These are phyloP conservation scores for Chironomus tepperi DNA, from an alignment of 1,140 invertebrate genomes.

Conservation along the genomic window DNA sequence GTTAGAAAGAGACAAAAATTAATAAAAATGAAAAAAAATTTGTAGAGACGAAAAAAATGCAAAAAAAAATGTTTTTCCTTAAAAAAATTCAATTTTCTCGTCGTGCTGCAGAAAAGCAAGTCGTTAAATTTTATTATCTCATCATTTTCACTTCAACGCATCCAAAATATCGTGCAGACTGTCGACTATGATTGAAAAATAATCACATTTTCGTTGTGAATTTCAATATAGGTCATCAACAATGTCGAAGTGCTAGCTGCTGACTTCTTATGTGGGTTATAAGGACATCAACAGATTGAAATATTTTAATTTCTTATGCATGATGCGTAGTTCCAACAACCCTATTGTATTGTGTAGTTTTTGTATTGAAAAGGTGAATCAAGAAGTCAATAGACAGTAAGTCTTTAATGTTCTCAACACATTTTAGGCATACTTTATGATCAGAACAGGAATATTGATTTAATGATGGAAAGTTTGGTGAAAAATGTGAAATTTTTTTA, in stretches of 20 bases:
- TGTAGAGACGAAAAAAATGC: background rate
- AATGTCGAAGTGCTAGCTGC: background rate
- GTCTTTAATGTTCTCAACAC: background rate
- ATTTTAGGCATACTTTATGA: background rate
- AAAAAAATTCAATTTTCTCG: background rate
- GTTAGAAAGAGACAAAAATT: background rate
- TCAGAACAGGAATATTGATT: background rate
- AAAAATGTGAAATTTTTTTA: too few species aligned
- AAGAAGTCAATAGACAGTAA: background rate
- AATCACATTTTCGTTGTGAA: slow-evolving; percentile 17
- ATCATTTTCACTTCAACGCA: slow-evolving; percentile 18
- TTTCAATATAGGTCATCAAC: slow-evolving; percentile 8
- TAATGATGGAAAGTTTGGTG: background rate
- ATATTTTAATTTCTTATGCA: slow-evolving; percentile 10
- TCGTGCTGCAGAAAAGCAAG: background rate
- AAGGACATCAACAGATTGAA: background rate
- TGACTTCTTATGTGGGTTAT: background rate
- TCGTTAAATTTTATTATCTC: slow-evolving; percentile 23
- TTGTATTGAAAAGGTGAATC: background rate
- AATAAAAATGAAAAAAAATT: slow-evolving; percentile 22
- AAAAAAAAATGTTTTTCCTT: background rate
- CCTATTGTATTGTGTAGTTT: background rate
- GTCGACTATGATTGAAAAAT: slow-evolving; percentile 21
- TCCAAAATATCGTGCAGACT: background rate
- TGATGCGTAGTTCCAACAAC: background rate